Base-by-base conservation (phyloP, 1,140 invertebrate species). In the Penaeus japonicus region DNA sequence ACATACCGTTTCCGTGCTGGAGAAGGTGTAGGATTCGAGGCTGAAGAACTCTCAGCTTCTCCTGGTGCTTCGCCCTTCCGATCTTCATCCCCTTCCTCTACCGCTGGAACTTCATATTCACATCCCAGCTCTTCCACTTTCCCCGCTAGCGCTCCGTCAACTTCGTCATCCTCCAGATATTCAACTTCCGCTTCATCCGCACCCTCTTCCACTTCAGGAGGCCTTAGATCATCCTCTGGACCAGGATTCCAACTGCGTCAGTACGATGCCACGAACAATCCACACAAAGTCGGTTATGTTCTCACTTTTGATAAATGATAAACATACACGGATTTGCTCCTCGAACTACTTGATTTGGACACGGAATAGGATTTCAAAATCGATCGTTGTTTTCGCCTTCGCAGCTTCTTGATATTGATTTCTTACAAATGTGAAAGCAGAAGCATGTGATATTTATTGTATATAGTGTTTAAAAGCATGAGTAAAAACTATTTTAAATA, bases 1-100 rank as follows among this genome's bases (percentile, higher is more conserved):
- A 90, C 85, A 24, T 78, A 89, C 70, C 47, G 78, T 12, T 90
- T 89, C 85, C 83, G 85, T 20, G 89, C 87, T 32, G 89, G 89
- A 20, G 47, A 90, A 55, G 89, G 89, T 17, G 54, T 90, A 54
- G 89, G 89, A 39, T 90, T 90, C 55, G 86, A 90, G 59, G 89
- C 87, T 27, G 85, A 90, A 84, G 82, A 90, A 85, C 39, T 89
- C 12, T 81, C 85, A 35, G 3, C 39, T 53, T 81, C 85, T n/a
- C 78, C 78, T 20, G 62, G 59, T 27, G 27, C 79, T 30, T 62
- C 39, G 17, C 78, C 79, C 22, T 82, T n/a, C n/a, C n/a, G n/a
- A n/a, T n/a, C n/a, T n/a, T n/a, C n/a, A n/a, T n/a, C n/a, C n/a
- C n/a, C n/a, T n/a, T n/a, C n/a, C n/a, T n/a, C n/a, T 62, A 20